phyloP scores from a whole-genome alignment of 2,888 invertebrate species.

The Phlogophora meticulosa region DNA sequence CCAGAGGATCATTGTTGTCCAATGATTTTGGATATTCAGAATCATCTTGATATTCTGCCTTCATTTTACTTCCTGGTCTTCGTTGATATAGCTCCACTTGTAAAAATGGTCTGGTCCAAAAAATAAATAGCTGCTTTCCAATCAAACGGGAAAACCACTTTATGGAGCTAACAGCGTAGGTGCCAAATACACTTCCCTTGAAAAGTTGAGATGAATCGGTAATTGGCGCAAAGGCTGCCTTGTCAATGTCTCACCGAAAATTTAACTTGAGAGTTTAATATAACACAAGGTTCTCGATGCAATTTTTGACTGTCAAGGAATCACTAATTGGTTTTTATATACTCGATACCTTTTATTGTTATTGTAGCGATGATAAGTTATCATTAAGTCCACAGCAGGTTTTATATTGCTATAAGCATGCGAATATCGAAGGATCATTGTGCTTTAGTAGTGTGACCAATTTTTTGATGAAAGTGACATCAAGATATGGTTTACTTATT shows the following conservation, averaged over 20 bases:
- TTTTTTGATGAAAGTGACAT: conserved; percentile 9
- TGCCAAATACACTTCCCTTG: neutral
- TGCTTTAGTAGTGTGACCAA: conserved; percentile 44
- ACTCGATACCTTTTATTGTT: conserved; percentile 47
- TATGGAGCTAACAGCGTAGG: neutral
- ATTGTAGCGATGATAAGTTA: conserved; percentile 51
- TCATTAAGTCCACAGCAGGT: conserved; percentile 42
- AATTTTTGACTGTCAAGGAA: conserved; percentile 16
- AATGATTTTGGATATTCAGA: conserved; percentile 74
- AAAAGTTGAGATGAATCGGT: neutral
- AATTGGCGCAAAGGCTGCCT: neutral
- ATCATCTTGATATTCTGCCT: conserved; percentile 72
- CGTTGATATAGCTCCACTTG: neutral
- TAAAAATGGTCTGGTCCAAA: neutral
- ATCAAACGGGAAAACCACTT: neutral
- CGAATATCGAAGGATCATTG: conserved; percentile 34
- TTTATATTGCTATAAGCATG: conserved; percentile 14
- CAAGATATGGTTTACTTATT: neutral
- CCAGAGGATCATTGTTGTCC: conserved; percentile 81
- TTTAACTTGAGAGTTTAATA: neutral
- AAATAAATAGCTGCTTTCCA: neutral
- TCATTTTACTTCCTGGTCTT: conserved; percentile 61
- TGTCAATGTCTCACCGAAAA: neutral
- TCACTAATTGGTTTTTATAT: conserved; percentile 55
- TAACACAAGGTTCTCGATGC: neutral